Evolutionary conservation across 2,113 vertebrate genomes (phyloP).

Genomic region (Pongo abelii): DNA sequence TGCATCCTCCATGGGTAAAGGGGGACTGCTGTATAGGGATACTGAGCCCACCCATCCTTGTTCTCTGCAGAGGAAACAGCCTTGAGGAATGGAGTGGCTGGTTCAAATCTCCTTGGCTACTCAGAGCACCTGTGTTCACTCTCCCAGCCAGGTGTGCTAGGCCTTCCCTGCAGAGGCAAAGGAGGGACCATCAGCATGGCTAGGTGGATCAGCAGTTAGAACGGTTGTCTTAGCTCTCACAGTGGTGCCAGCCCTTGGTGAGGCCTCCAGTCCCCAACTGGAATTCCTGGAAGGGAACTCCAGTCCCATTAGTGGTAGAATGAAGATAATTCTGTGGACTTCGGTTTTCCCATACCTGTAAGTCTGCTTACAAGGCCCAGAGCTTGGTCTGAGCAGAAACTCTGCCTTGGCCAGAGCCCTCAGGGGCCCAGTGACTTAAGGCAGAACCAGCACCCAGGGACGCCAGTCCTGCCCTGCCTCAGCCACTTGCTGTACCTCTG

Average conservation of each 20-base stretch:
- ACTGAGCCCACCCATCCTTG: neutral
- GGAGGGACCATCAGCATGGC: neutral
- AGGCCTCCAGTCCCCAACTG: neutral
- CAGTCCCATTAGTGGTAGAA: neutral
- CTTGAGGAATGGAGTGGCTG: neutral
- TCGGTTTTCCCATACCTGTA: neutral
- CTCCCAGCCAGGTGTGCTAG: accelerated
- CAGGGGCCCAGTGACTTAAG: too few relatives aligned
- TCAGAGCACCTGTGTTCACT: neutral
- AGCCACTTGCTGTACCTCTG: neutral
- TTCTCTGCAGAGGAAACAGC: neutral
- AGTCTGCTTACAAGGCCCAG: neutral
- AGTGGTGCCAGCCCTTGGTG: neutral
- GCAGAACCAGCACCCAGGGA: too few relatives aligned
- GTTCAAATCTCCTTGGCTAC: neutral
- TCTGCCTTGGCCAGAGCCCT: neutral
- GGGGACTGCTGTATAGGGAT: neutral
- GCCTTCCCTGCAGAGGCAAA: neutral
- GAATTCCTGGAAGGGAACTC: neutral
- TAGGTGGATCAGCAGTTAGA: neutral
- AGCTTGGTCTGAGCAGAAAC: neutral
- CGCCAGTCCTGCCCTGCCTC: too few relatives aligned
- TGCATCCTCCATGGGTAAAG: neutral
- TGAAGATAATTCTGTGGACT: neutral
- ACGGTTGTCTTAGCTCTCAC: neutral